phyloP scores from a whole-genome alignment of 2,888 invertebrate genomes.

The Chrysolina americana region DNA sequence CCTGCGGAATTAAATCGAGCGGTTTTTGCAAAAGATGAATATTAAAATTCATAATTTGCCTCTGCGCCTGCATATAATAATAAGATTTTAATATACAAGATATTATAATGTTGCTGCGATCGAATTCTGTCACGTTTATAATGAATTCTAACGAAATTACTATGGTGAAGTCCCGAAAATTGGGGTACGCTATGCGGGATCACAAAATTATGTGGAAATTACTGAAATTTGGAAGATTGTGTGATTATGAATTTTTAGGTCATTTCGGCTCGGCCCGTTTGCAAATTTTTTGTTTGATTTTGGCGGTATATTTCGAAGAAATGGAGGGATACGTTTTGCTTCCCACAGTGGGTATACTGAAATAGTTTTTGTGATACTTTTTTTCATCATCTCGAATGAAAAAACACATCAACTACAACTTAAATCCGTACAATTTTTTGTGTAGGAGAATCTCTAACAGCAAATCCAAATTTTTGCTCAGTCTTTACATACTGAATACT shows the following conservation, averaged over 20 bases:
- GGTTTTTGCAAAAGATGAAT: constrained; percentile 37
- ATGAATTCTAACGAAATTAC: constrained; percentile 45
- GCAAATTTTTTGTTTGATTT: neutral
- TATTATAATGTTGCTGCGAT: constrained; percentile 36
- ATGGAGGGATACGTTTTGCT: neutral
- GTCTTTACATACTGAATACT: no score
- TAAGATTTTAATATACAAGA: constrained; percentile 46
- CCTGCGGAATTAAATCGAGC: constrained; percentile 24
- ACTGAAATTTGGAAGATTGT: constrained; percentile 46
- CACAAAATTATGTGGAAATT: constrained; percentile 47
- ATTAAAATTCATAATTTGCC: constrained; percentile 45
- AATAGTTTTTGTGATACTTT: neutral
- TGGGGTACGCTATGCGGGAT: constrained; percentile 40
- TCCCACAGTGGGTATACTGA: neutral
- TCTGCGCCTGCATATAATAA: constrained; percentile 43
- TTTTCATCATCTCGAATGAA: no score
- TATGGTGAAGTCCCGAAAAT: constrained; percentile 44
- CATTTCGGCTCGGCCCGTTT: neutral
- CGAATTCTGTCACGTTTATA: constrained; percentile 46
- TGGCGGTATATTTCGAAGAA: neutral
- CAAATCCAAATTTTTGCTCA: no score
- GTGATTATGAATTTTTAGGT: constrained; percentile 32
- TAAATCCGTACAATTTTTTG: no score
- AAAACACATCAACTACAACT: no score
- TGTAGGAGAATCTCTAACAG: no score